These are phyloP conservation scores for Sweltsa coloradensis DNA, from an alignment of 1,140 invertebrate species.

Conservation along the genomic window DNA sequence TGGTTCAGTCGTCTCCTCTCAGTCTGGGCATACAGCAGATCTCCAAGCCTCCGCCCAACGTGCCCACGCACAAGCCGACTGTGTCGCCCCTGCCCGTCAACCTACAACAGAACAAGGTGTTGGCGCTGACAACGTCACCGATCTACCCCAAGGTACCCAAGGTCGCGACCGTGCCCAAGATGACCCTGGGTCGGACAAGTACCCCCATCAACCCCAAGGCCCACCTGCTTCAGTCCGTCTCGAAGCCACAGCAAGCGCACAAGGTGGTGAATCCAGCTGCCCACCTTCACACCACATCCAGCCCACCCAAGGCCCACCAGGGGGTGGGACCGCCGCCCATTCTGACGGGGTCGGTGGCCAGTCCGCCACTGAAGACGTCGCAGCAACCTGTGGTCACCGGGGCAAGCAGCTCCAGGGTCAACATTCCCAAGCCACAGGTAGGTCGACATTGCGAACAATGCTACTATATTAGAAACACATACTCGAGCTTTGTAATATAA, in stretches of 20 bases:
- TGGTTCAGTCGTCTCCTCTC: too few species aligned
- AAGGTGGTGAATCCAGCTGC: not conserved
- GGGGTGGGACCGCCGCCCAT: conserved; percentile 25
- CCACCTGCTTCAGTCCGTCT: conserved; percentile 32
- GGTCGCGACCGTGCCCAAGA: not conserved
- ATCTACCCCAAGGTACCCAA: too few species aligned
- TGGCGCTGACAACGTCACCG: too few species aligned
- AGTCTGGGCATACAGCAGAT: too few species aligned
- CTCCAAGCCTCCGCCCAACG: too few species aligned
- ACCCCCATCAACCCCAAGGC: conserved; percentile 32
- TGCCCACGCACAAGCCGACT: not conserved
- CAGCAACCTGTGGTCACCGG: conserved; percentile 29
- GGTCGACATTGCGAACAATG: too few species aligned
- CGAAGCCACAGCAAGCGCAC: conserved; percentile 11
- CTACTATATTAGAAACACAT: too few species aligned
- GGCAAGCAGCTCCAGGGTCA: conserved; percentile 27
- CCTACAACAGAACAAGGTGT: too few species aligned
- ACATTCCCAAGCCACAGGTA: conserved; percentile 27
- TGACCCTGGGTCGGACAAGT: not conserved
- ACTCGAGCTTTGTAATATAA: too few species aligned
- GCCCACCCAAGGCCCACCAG: conserved; percentile 22
- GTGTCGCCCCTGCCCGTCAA: not conserved
- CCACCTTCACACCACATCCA: conserved; percentile 13
- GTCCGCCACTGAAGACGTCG: conserved; percentile 40
- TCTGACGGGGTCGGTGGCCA: conserved; percentile 38